Conservation (phyloP, 1,140 invertebrate genomes). For the Procambarus clarkii region DNA sequence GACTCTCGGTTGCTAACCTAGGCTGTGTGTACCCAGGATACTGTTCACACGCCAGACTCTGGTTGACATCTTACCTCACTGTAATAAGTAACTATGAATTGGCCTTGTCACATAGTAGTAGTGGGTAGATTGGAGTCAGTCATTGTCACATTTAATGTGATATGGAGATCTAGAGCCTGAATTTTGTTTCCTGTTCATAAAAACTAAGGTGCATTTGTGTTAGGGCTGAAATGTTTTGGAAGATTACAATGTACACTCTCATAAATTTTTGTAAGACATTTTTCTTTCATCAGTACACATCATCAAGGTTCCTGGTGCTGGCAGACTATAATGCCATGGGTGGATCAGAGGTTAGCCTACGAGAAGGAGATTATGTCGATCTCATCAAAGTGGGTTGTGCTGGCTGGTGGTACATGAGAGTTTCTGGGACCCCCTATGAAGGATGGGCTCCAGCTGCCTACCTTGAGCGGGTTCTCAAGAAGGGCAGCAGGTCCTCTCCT, state of each 20-base stretch:
- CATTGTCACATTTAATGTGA: too few relatives aligned
- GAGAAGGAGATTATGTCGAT: slow-evolving; percentile 91
- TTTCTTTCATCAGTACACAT: slow-evolving; percentile 57
- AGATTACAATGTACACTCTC: neutral
- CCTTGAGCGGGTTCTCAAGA: slow-evolving; percentile 84
- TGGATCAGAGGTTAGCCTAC: slow-evolving; percentile 89
- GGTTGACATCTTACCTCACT: too few relatives aligned
- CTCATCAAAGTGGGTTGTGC: slow-evolving; percentile 91
- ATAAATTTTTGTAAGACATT: neutral
- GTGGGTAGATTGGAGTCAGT: too few relatives aligned
- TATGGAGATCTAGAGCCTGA: too few relatives aligned
- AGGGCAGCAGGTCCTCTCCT: slow-evolving; percentile 76
- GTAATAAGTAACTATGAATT: too few relatives aligned
- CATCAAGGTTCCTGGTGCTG: slow-evolving; percentile 83
- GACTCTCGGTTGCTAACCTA: too few relatives aligned
- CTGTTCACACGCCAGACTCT: too few relatives aligned
- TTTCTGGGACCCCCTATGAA: slow-evolving; percentile 84
- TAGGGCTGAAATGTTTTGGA: too few relatives aligned
- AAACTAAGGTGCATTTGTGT: too few relatives aligned
- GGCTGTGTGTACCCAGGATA: too few relatives aligned
- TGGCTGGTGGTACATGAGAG: slow-evolving; percentile 96
- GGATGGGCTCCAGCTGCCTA: slow-evolving; percentile 97
- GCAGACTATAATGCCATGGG: slow-evolving; percentile 94
- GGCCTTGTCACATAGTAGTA: too few relatives aligned
- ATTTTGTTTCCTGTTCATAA: too few relatives aligned